Base-by-base conservation (phyloP, 2,113 vertebrate genomes). In the Cacatua alba region DNA sequence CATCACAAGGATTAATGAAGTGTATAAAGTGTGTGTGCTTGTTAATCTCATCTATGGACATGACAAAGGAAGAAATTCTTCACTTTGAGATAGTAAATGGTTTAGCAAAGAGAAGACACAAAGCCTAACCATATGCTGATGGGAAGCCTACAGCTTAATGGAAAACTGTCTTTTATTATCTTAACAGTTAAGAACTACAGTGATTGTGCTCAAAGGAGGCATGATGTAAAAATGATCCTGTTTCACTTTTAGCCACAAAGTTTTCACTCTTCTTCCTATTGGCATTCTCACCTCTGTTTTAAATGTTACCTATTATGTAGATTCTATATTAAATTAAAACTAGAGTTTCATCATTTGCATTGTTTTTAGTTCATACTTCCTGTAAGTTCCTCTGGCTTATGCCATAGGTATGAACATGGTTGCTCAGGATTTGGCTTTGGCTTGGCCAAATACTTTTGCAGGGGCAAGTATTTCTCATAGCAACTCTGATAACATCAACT, bases 41-140 rank as follows among this genome's bases (percentile, higher is more conserved):
- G 75, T 80, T 97, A 94, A 95, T 78, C 81, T 95, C 81, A n/a
- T 55, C 89, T 94, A 75, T 78, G 85, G 82, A 67, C 79, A 90
- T 5, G 48, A 94, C 91, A 97, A 96, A 96, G 83, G 92, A 97
- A 95, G 95, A 97, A 95, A 97, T 94, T 90, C 82, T 93, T 95
- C 74, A 84, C 91, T 97, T 95, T 94, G 72, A 94, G 62, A 48
- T 59, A 93, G 77, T 69, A 92, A 91, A 84, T 62, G 82, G 84
- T 90, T 95, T 89, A 94, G 72, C 88, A 75, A 96, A 94, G 90
- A 94, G 93, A 85, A 80, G 57, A 72, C 49, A 94, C 72, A 95
- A 96, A 86, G 46, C 59, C 65, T 86, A 84, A 65, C 48, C 59
- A 48, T 64, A 65, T 88, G 72, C 21, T 86, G 69, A 65, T 69